phyloP scores from a whole-genome alignment of 1,140 invertebrate species.

The Pseudomyrmex cubaensis region DNA sequence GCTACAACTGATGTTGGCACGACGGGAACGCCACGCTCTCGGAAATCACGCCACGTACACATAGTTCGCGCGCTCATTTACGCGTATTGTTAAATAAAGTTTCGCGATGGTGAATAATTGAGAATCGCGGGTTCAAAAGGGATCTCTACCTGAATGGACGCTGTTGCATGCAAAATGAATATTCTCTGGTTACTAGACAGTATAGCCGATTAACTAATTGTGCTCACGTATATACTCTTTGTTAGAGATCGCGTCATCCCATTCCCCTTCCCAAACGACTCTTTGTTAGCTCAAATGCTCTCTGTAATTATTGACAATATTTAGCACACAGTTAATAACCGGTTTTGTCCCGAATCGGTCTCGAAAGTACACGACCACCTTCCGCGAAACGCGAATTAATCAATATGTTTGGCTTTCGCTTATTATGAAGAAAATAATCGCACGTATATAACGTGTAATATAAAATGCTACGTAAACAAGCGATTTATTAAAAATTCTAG shows the following conservation, averaged over 20 bases:
- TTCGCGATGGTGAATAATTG: conserved; percentile 29
- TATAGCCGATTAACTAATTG: conserved; percentile 52
- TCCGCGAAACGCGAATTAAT: neutral
- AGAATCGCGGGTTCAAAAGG: conserved; percentile 39
- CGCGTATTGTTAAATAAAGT: conserved; percentile 54
- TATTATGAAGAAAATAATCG: neutral
- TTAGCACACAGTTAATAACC: conserved; percentile 30
- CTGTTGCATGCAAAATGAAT: conserved; percentile 43
- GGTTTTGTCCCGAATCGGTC: neutral
- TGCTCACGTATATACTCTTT: conserved; percentile 41
- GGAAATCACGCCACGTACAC: conserved; percentile 19
- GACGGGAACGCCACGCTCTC: conserved; percentile 15
- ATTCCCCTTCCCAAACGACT: neutral
- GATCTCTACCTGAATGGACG: conserved; percentile 19
- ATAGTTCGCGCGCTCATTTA: neutral
- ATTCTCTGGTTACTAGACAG: conserved; percentile 40
- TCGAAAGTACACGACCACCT: neutral
- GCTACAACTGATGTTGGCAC: conserved; percentile 19
- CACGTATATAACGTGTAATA: neutral
- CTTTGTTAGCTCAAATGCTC: conserved; percentile 23
- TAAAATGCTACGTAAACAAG: neutral
- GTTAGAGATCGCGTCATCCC: neutral
- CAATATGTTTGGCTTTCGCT: neutral
- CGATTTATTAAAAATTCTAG: neutral
- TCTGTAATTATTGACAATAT: conserved; percentile 48